phyloP scores from a whole-genome alignment of 1,140 invertebrate genomes.

The Cyclargus thomasi region DNA sequence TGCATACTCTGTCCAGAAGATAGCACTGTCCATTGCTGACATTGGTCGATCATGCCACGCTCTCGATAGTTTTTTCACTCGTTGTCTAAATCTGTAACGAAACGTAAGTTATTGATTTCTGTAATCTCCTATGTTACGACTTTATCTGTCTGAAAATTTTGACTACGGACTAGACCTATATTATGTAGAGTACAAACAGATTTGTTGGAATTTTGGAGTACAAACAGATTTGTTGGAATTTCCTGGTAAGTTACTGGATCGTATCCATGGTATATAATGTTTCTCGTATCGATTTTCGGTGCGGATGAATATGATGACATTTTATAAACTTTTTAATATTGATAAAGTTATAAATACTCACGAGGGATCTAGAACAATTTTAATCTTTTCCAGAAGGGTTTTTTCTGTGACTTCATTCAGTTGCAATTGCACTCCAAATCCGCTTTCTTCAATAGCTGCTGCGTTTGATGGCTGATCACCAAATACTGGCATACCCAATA shows the following conservation, averaged over 20 bases:
- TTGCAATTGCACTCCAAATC: conserved; percentile 77
- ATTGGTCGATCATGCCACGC: conserved; percentile 74
- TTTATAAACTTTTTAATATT: too few species aligned
- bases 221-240: too few species aligned
- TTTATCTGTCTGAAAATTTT: too few species aligned
- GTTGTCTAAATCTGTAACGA: conserved; percentile 46
- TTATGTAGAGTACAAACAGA: too few species aligned
- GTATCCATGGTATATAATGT: too few species aligned
- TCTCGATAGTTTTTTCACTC: conserved; percentile 71
- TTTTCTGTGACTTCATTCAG: conserved; percentile 77
- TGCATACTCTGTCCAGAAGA: conserved; percentile 76
- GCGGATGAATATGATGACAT: too few species aligned
- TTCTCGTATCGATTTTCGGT: too few species aligned
- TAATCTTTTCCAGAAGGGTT: conserved; percentile 71
- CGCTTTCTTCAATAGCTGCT: conserved; percentile 76
- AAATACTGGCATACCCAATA: conserved; percentile 84
- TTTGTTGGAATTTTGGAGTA: too few species aligned
- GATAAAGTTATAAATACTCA: conserved; percentile 49
- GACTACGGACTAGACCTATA: too few species aligned
- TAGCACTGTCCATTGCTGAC: conserved; percentile 69
- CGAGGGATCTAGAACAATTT: conserved; percentile 75
- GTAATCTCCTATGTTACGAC: too few species aligned
- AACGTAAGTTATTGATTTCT: not conserved
- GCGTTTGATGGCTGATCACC: conserved; percentile 82
- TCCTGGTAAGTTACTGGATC: too few species aligned